These are phyloP conservation scores for Andrena minutula DNA, from an alignment of 2,888 invertebrate genomes.

Conservation along the genomic window DNA sequence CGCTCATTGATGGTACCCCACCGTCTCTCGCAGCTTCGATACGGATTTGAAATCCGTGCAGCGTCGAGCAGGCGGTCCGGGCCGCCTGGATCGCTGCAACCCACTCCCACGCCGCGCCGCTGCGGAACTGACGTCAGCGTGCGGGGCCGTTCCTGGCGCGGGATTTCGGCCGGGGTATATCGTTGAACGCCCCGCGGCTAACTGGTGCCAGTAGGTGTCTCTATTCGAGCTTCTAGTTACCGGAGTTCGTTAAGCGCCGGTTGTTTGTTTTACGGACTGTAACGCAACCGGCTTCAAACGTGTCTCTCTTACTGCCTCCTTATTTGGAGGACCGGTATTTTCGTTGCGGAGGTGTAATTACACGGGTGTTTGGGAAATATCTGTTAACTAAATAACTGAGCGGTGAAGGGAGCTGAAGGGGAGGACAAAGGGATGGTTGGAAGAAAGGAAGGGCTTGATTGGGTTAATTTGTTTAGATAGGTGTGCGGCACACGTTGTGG, in stretches of 20 bases:
- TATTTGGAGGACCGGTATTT: no score
- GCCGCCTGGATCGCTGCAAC: not conserved
- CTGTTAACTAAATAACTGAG: not conserved
- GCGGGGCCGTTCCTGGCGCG: not conserved
- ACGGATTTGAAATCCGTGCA: constrained; percentile 31
- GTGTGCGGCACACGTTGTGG: no score
- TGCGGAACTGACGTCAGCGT: constrained; percentile 18
- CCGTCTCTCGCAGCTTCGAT: constrained; percentile 54
- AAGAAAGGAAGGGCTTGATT: no score
- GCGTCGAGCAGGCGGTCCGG: not conserved
- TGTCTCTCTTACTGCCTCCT: not conserved
- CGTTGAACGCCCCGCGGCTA: constrained; percentile 18
- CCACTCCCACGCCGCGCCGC: not conserved
- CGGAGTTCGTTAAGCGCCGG: constrained; percentile 40
- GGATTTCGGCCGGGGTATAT: constrained; percentile 2
- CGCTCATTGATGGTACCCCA: constrained; percentile 69
- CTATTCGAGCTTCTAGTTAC: constrained; percentile 25
- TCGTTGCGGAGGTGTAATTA: no score
- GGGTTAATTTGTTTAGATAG: no score
- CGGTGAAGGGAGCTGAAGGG: no score
- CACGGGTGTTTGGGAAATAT: not conserved
- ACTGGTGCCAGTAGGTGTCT: constrained; percentile 25
- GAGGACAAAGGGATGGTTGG: no score
- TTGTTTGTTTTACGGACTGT: not conserved
- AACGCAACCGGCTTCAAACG: not conserved